Conservation (phyloP, 2,797 vertebrate genomes). For the Otolemur crassicaudatus region DNA sequence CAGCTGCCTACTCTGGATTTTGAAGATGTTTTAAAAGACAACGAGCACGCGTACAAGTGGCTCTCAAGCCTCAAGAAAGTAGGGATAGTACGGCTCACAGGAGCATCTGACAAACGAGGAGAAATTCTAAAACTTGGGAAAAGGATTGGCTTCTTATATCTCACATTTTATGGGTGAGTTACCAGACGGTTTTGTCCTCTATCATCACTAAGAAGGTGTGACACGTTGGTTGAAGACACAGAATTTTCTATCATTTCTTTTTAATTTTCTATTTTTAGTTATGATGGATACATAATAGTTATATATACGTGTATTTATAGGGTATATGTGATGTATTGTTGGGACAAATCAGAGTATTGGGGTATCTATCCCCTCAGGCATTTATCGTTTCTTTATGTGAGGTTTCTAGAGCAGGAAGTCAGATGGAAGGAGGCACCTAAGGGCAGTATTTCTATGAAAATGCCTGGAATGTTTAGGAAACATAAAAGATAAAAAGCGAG, state of each 20-base stretch:
- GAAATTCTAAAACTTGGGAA: slow-evolving; percentile 92
- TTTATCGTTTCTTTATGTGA: neutral
- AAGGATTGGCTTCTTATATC: slow-evolving; percentile 94
- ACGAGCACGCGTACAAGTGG: slow-evolving; percentile 93
- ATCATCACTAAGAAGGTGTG: neutral
- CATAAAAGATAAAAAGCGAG: neutral
- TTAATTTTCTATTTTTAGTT: neutral
- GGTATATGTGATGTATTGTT: neutral
- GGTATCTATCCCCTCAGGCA: neutral
- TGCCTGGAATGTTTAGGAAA: neutral
- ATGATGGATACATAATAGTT: neutral
- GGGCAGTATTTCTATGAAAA: slow-evolving; percentile 6
- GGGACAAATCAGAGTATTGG: neutral
- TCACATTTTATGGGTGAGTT: slow-evolving; percentile 97
- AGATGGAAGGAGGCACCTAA: neutral
- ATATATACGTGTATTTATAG: neutral
- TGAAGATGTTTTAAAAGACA: slow-evolving; percentile 91
- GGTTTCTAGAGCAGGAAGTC: neutral
- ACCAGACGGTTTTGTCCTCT: slow-evolving; percentile 3
- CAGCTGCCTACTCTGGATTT: slow-evolving; percentile 92
- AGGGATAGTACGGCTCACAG: slow-evolving; percentile 93
- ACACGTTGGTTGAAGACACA: neutral
- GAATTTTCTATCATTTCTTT: neutral
- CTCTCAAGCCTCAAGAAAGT: slow-evolving; percentile 91
- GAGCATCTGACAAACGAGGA: slow-evolving; percentile 91